Base-by-base conservation (phyloP, 2,113 vertebrate species). In the Pristiophorus japonicus region DNA sequence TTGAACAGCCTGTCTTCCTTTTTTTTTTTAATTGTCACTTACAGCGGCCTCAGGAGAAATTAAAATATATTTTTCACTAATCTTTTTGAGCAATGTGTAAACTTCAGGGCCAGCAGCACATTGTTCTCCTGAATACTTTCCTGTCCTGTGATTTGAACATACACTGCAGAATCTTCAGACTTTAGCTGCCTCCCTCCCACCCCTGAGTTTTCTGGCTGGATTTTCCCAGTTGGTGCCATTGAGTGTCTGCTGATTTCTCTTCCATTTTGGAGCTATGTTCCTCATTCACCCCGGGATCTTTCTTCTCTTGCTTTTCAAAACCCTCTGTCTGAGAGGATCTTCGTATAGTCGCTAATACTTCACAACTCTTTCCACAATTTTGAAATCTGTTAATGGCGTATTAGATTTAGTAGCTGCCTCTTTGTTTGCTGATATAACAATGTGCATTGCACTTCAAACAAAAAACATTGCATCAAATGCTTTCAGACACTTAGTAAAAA, bases 11-110 rank as follows among this genome's bases (percentile, higher is more conserved):
- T 88, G 85, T 88, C 85, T 55, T 88, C 51, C 7, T 88, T 88
- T 55, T 30, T 55, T 30, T 51, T 51, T 88, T 59, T 34, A 59
- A 59, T 88, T 88, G 85, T 88, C 85, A 63, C 88, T 92, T 63
- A 65, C 59, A 65, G 59, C 5, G 34, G 59, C 34, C 59, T 92
- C 88, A 92, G 88, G 88, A 63, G 88, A 92, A 91, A 62, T 91
- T 88, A 88, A 88, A 88, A 88, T 55, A 51, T 55, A n/a, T 92
- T 63, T 91, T 18, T 92, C 16, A 42, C 34, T 63, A 38, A 63
- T 92, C n/a, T 38, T 92, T 62, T 63, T 63, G 38, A 62, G 59
- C 88, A 22, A n/a, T 8, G 16, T 92, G 34, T n/a, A 20, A 45
- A 6, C 88, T 92, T n/a, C 34, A 38, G 34, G 1, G 22, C 59